A percentile compares a stretch with the other conserved stretches of the same genome.
Conservation (phyloP, 2,888 invertebrate genomes). For the Papilio gigon region DNA sequence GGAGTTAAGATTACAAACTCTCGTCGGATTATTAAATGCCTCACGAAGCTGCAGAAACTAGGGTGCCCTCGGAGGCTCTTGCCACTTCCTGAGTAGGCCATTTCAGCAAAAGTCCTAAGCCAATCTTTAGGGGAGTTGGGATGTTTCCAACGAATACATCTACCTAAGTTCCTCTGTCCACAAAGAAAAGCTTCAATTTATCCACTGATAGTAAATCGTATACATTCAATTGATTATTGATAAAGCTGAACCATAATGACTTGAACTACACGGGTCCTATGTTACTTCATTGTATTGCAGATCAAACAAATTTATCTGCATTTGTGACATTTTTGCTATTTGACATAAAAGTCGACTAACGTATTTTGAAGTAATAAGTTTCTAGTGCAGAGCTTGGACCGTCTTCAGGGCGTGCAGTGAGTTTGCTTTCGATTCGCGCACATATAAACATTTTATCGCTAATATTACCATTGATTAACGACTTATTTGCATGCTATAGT, state of each 20-base stretch:
- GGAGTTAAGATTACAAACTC: no score
- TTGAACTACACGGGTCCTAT: no score
- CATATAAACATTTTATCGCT: slow-evolving; percentile 6
- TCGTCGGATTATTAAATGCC: no score
- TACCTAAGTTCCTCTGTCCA: slow-evolving; percentile 65
- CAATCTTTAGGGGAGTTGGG: neutral
- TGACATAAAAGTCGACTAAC: slow-evolving; percentile 4
- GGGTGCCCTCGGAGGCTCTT: neutral
- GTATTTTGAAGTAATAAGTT: slow-evolving; percentile 29
- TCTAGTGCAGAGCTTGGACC: slow-evolving; percentile 37
- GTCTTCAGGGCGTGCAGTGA: slow-evolving; percentile 44
- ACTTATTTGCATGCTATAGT: slow-evolving; percentile 42
- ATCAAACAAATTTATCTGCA: slow-evolving; percentile 46
- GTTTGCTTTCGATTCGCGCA: slow-evolving; percentile 47
- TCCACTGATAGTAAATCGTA: neutral
- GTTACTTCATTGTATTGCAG: no score
- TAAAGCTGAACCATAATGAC: no score
- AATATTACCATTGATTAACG: neutral
- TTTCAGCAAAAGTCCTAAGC: neutral
- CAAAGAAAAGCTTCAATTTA: neutral
- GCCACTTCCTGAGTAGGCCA: neutral
- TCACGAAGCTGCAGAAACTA: no score
- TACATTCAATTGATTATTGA: neutral
- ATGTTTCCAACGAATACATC: slow-evolving; percentile 39
- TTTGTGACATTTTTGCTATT: slow-evolving; percentile 21